Evolutionary conservation across 2,113 vertebrate species (phyloP), one percentile per base, ranked within the genome.

Genomic region (Lipotes vexillifer): DNA sequence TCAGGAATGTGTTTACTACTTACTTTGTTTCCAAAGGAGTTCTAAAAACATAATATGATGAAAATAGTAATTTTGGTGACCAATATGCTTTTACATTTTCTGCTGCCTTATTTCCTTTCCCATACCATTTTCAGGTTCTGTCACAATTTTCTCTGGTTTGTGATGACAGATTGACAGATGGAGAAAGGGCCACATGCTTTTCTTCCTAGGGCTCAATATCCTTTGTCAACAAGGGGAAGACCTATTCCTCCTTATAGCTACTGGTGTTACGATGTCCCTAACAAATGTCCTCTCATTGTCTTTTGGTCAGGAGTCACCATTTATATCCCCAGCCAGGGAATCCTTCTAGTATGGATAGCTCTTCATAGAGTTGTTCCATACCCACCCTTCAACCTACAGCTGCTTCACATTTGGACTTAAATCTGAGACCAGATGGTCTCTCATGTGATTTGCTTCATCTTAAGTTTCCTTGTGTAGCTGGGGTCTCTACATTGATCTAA

Each of bases 21-120:
- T 92, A 71, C 61, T 94, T 95, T 66, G 18, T 90, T 88, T 97
- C 41, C 49, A 75, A n/a, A 90, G 38, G 13, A 92, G 55, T 87
- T 97, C 23, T 93, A 93, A 82, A 78, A 68, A 15, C 13, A 61
- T 49, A 81, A 61, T 90, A 94, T 81, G 49, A 90, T 80, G 33
- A 90, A 72, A 94, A 91, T 9, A 90, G 8, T 41, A 63, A 84
- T 72, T 89, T 90, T 84, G 63, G 20, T 88, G 46, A 57, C 41
- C 71, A 29, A 52, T 74, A 41, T 1, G 12, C 18, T 74, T 91
- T 97, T 87, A 57, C 46, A 85, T 9, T 71, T 38, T 6, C 7
- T 61, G 8, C 55, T 84, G 41, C 20, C 13, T 13, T 78, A 14
- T 90, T 96, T 92, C 5, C 11, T 12, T 86, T 80, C 31, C 15